Conservation (phyloP, 2,113 vertebrate genomes). For the Pterocles burchelli region DNA sequence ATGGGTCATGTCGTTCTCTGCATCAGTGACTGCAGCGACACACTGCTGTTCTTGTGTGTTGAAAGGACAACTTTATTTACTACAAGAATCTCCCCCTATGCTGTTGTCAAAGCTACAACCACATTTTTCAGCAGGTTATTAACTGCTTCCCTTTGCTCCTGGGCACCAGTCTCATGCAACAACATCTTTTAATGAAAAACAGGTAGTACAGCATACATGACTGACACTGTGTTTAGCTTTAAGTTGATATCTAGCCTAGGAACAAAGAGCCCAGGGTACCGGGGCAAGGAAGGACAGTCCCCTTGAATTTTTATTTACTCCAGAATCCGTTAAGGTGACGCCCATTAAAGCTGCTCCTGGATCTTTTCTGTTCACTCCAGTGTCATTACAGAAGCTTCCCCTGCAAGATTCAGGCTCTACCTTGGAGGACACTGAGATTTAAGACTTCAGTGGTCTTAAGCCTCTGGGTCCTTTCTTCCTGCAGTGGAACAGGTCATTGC, state of each 20-base stretch:
- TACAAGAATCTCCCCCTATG: not conserved
- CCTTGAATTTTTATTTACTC: not conserved
- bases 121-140: not conserved
- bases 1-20: rapidly evolving
- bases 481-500: not conserved
- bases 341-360: not conserved
- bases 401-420: not conserved
- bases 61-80: not conserved
- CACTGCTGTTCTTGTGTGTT: rapidly evolving
- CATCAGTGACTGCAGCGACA: not conserved
- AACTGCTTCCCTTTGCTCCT: not conserved
- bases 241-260: not conserved
- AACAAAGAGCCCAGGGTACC: not conserved
- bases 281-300: not conserved
- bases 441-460: not conserved
- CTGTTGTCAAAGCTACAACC: not conserved
- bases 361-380: not conserved
- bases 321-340: not conserved
- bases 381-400: not conserved
- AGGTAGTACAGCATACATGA: not conserved
- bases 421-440: not conserved
- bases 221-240: not conserved
- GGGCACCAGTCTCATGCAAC: not conserved
- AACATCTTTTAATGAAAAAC: not conserved
- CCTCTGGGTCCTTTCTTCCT: not conserved